Conservation (phyloP, 2,888 invertebrate species). For the Phortica magna region DNA sequence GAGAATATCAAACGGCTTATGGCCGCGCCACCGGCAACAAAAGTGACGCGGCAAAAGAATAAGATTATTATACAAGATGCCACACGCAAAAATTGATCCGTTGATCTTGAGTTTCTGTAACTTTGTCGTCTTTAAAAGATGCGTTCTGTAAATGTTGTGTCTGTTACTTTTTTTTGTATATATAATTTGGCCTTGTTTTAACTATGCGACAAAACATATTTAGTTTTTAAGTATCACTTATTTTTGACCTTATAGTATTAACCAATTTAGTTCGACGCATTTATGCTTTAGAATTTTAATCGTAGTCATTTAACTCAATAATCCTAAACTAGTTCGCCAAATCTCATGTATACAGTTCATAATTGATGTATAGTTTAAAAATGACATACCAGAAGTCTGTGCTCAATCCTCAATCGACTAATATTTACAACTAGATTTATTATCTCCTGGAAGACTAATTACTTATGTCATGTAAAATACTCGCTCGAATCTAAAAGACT, state of each 20-base stretch:
- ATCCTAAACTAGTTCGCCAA: background rate
- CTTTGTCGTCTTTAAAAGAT: background rate
- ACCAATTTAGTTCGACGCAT: background rate
- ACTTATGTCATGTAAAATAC: too few relatives aligned
- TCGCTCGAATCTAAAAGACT: too few relatives aligned
- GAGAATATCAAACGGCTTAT: conserved; percentile 85
- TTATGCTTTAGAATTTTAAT: background rate
- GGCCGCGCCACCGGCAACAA: conserved; percentile 84
- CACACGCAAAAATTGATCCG: conserved; percentile 71
- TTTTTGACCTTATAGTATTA: conserved; percentile 16
- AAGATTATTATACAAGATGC: conserved; percentile 86
- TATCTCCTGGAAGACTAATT: too few relatives aligned
- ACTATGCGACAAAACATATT: background rate
- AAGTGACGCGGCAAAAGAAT: conserved; percentile 90
- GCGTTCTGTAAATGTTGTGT: background rate
- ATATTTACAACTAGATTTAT: too few relatives aligned
- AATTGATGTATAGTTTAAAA: too few relatives aligned
- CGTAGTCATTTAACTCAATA: background rate
- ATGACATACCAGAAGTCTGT: too few relatives aligned
- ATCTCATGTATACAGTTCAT: background rate
- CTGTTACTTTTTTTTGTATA: background rate
- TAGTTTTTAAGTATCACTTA: conserved; percentile 4
- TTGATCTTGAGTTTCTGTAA: background rate
- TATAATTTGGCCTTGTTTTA: background rate
- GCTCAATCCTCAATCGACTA: too few relatives aligned